Base-by-base conservation (phyloP, 2,888 invertebrate species). In the Antitype chi region DNA sequence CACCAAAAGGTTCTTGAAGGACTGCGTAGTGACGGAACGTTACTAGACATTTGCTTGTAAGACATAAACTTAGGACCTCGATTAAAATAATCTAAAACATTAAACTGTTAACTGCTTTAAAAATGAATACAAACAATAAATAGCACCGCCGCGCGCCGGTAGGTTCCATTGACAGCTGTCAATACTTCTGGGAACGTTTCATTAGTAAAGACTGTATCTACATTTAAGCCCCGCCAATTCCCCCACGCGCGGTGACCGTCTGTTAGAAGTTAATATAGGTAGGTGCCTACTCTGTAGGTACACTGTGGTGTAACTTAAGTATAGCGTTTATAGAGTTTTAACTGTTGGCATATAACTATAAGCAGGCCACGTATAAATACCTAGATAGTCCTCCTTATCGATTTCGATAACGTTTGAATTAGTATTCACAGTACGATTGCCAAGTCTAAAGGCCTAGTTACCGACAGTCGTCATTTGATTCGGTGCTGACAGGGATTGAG, bases 401-500 rank as follows among this genome's bases (percentile, higher is more conserved):
- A 52, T 52, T 52, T 20, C 20, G 52, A 20, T 20, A 28, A 20
- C 6, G 43, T 25, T 4, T 28, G 13, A 71, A 71, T 82, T 64
- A 69, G 25, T 69, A 77, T 73, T 52, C 49, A 66, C 55, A 55
- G 25, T 60, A 52, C 25, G n/a, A 49, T 57, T 47, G 49, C n/a
- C 28, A 71, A 66, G 63, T 71, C 52, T 57, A 49, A 68, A 75
- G 28, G 70, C 49, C 20, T 63, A 28, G 63, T 23, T 59, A 79
- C 60, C 28, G 57, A 28, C 64, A 20, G 62, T 53, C 55, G 59
- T 52, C 43, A 69, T 77, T 80, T 60, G 66, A 75, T 75, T 73
- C 57, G 60, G 67, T 53, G 28, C 53, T 68, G 70, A 85, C 70
- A 62, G 64, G 64, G 57, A 57, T 49, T 79, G 63, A 60, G 82